Evolutionary conservation across 1,140 invertebrate genomes (phyloP).

Genomic region (Drosophila kepulauana): DNA sequence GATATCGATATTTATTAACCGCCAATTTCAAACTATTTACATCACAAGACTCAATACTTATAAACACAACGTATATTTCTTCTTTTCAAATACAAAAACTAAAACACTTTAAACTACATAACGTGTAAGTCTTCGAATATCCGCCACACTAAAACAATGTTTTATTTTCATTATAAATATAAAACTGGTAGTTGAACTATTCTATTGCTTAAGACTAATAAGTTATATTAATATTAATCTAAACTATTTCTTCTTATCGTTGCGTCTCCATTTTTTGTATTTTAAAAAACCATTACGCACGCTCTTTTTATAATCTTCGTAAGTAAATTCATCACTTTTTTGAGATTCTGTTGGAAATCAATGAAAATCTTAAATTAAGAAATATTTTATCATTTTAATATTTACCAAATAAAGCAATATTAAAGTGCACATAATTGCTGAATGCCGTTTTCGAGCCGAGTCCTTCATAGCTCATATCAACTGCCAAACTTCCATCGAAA

Average conservation of each 20-base stretch:
- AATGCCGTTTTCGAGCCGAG: background rate
- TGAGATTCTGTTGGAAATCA: background rate
- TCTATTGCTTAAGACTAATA: no score
- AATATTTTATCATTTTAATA: background rate
- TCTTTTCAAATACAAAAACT: no score
- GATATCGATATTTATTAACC: background rate
- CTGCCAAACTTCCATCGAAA: background rate
- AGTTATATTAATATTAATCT: no score
- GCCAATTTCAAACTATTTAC: no score
- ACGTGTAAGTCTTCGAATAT: background rate
- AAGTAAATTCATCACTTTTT: constrained; percentile 3
- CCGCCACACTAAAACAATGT: background rate
- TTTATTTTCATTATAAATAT: background rate
- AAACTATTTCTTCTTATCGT: background rate
- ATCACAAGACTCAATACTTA: no score
- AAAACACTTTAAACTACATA: no score
- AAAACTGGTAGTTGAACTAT: no score
- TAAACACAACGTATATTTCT: no score
- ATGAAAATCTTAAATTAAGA: background rate
- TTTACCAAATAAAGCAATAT: background rate
- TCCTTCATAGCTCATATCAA: background rate
- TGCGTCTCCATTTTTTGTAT: background rate
- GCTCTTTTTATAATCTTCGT: constrained; percentile 1
- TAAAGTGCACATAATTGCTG: background rate
- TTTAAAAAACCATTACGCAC: background rate